A percentile compares a stretch with the other conserved stretches of the same genome.
phyloP scores from a whole-genome alignment of 2,113 vertebrate genomes.

The Kryptolebias marmoratus region DNA sequence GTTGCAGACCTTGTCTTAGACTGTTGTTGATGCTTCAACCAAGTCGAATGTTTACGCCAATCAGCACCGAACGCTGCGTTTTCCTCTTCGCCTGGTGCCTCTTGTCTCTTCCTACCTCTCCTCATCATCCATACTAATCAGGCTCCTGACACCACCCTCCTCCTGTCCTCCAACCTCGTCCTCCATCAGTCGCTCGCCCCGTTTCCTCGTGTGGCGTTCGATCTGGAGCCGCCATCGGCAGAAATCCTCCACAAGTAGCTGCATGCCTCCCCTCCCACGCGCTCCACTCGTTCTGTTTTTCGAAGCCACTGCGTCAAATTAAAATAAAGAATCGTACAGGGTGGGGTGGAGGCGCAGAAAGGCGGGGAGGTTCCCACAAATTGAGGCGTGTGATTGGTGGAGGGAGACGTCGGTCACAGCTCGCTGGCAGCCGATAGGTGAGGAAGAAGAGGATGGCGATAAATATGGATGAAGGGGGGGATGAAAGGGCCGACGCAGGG shows the following conservation, averaged over 20 bases:
- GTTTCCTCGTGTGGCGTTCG: constrained; percentile 57
- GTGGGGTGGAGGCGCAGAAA: constrained; percentile 62
- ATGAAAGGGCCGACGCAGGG: constrained; percentile 71
- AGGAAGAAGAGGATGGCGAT: constrained; percentile 54
- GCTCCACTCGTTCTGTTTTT: constrained; percentile 48
- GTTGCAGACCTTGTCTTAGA: no score
- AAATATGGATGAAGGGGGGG: constrained; percentile 80
- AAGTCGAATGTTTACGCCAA: neutral
- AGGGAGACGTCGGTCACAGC: constrained; percentile 53
- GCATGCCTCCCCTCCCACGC: constrained; percentile 41
- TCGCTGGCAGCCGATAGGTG: constrained; percentile 67
- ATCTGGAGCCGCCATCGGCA: constrained; percentile 47
- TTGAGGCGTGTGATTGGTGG: constrained; percentile 68
- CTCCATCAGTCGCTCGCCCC: constrained; percentile 44
- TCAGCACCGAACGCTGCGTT: constrained; percentile 40
- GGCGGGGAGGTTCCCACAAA: constrained; percentile 64
- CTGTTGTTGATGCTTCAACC: neutral
- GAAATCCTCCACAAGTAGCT: constrained; percentile 50
- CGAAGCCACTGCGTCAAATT: constrained; percentile 68
- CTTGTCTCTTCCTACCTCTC: constrained; percentile 34
- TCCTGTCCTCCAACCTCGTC: constrained; percentile 12
- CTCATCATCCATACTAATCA: constrained; percentile 68
- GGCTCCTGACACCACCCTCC: constrained; percentile 40
- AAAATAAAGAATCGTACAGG: constrained; percentile 71
- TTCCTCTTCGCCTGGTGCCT: constrained; percentile 4